Base-by-base conservation (phyloP, 2,113 vertebrate genomes). In the Aplodontia rufa region DNA sequence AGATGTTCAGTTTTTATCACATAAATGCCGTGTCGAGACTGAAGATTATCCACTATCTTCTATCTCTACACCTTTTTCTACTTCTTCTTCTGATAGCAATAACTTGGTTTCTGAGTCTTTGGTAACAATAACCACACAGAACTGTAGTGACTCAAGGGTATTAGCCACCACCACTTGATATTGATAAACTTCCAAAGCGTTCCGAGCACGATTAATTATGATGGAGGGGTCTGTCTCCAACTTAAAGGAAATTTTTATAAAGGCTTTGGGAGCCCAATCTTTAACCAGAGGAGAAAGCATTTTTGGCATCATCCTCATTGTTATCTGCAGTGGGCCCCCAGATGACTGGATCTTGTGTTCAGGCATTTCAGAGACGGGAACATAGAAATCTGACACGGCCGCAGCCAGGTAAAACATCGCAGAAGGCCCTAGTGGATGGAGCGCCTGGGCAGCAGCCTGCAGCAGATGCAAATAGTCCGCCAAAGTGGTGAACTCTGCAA, bases 261-360 rank as follows among this genome's bases (percentile, higher is more conserved):
- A 99, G 0, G 99, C 99, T 93, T 99, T 98, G 0, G 99, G 99
- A 37, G 99, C 99, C 99, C 99, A 99, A 96, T 99, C 99, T 97
- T 99, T 99, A 96, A 99, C 99, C 80, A 99, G 98, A 6, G 99
- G 99, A 24, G 99, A 99, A 58, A 99, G 98, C 97, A 99, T 99
- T 98, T 99, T 99, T 19, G 99, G 99, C 81, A 99, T 99, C 99
- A 99, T 99, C 98, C 99, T 99, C 99, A 99, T 99, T 32, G 99
- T 99, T 97, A 99, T 99, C 99, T 99, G 99, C 96, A 99, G 98
- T 66, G 99, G 99, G 45, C 99, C 99, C 85, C 99, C 99, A 0
- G 99, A 99, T 60, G 99, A 99, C 98, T 99, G 99, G 97, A 99
- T 99, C 98, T 99, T 99, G 98, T 99, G 99, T 97, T 99, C 99